Evolutionary conservation across 1,140 invertebrate genomes (phyloP).

Genomic region (Acyrthosiphon pisum): DNA sequence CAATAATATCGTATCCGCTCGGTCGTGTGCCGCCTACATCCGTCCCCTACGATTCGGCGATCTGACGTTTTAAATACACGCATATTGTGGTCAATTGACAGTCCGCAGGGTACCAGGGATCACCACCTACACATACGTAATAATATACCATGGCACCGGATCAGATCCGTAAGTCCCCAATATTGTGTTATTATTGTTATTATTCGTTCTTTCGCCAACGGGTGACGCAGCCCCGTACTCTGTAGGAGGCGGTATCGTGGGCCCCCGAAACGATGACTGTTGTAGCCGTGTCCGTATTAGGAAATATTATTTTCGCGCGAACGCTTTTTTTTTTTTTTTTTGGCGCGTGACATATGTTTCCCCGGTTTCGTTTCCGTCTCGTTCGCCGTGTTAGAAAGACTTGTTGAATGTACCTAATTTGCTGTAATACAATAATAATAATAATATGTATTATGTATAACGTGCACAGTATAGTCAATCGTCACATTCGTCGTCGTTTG

Average conservation of each 20-base stretch:
- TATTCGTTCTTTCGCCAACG: not conserved
- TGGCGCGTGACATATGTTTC: not conserved
- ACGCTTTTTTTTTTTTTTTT: not conserved
- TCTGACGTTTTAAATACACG: not conserved
- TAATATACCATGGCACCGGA: not conserved
- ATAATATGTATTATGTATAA: not conserved
- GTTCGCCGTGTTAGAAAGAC: not conserved
- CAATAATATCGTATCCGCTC: not conserved
- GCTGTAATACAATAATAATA: no score
- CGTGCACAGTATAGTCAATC: not conserved
- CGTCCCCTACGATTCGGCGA: not conserved
- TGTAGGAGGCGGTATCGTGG: not conserved
- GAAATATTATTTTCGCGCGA: not conserved
- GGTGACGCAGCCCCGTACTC: not conserved
- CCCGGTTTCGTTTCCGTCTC: not conserved
- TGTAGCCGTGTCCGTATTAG: not conserved
- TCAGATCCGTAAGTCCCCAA: not conserved
- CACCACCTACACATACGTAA: not conserved
- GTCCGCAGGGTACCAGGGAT: not conserved
- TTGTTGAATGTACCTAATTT: not conserved
- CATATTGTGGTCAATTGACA: no score
- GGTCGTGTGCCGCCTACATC: not conserved
- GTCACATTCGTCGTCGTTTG: not conserved
- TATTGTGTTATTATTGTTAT: not conserved
- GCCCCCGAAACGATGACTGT: not conserved